Conservation (phyloP, 2,113 vertebrate genomes). For the Trachemys scripta region DNA sequence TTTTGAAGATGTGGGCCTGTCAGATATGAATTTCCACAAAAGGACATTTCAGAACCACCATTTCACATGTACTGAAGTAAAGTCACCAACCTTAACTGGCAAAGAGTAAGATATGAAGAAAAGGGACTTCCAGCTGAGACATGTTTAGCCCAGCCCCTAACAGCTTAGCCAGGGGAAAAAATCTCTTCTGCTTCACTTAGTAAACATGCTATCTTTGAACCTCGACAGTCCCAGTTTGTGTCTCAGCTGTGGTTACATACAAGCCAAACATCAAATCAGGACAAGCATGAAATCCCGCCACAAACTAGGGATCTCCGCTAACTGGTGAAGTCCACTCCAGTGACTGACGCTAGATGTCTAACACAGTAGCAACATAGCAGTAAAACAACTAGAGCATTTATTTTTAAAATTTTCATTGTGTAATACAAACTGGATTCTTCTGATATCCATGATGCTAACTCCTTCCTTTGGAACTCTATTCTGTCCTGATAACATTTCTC, state of each 20-base stretch:
- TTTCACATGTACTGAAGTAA: not conserved
- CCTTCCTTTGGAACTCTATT: not conserved
- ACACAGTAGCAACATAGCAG: rapidly evolving
- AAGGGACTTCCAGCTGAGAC: not conserved
- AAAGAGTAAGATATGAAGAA: not conserved
- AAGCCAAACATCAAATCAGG: not conserved
- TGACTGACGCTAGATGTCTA: not conserved
- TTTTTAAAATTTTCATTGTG: not conserved
- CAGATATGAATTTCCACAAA: not conserved
- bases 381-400: not conserved
- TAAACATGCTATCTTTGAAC: not conserved
- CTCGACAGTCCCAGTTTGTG: not conserved
- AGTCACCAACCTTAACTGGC: not conserved
- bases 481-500: not conserved
- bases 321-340: not conserved
- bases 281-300: not conserved
- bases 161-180: not conserved
- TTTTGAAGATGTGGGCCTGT: not conserved
- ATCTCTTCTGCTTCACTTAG: not conserved
- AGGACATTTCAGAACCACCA: not conserved
- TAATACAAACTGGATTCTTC: not conserved
- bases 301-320: not conserved
- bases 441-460: not conserved
- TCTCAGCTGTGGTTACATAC: not conserved
- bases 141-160: not conserved